Conservation (phyloP, 2,888 invertebrate genomes). For the Trachelus stipa region DNA sequence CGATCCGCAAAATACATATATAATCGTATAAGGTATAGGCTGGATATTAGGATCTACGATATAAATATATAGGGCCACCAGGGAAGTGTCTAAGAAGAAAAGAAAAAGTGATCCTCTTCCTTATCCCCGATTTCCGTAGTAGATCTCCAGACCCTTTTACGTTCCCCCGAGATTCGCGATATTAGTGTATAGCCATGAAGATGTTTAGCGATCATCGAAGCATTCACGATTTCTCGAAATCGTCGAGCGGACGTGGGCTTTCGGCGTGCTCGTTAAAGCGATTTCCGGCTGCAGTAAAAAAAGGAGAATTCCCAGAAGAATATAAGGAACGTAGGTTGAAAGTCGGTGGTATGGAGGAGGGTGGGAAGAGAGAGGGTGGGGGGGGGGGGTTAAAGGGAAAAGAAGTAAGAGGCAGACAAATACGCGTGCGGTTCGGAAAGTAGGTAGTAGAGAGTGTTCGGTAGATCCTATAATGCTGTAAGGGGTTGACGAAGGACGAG, state of each 20-base stretch:
- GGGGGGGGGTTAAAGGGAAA: background rate
- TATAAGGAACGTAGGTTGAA: background rate
- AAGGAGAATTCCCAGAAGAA: conserved; percentile 15
- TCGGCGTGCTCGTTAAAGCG: conserved; percentile 31
- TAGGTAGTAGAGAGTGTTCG: background rate
- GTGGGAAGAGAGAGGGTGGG: no score
- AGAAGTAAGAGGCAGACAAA: conserved; percentile 5
- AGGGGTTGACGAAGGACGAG: background rate
- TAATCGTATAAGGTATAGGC: background rate
- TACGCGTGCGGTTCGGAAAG: background rate
- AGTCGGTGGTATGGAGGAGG: background rate
- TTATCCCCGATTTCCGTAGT: background rate
- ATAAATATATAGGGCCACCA: background rate
- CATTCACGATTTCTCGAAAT: background rate
- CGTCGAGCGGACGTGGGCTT: conserved; percentile 1
- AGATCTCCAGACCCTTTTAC: background rate
- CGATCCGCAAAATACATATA: background rate
- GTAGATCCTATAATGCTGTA: background rate
- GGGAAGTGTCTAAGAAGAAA: background rate
- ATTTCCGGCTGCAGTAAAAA: conserved; percentile 34
- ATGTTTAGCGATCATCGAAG: background rate
- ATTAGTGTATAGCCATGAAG: background rate
- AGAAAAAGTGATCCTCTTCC: background rate
- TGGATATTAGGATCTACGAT: background rate
- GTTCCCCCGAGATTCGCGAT: background rate